phyloP scores from a whole-genome alignment of 2,113 vertebrate species.

The Tychaedon coryphoeus region DNA sequence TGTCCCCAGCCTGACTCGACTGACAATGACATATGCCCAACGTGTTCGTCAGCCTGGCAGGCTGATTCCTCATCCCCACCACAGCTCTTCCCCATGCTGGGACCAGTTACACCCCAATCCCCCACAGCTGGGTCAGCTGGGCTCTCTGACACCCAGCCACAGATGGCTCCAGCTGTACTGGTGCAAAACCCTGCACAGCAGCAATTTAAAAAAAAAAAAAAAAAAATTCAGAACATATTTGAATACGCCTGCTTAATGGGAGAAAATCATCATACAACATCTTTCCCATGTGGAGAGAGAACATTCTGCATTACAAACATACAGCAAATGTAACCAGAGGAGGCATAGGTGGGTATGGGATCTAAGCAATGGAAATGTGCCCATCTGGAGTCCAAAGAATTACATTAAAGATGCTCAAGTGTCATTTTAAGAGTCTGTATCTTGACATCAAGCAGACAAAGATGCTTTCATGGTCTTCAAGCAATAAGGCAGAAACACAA shows the following conservation, averaged over 20 bases:
- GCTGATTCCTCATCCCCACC: fast-evolving
- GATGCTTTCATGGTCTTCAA: constrained; percentile 59
- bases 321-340: not conserved
- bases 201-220: not conserved
- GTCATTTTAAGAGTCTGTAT: constrained; percentile 39
- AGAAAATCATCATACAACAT: constrained; percentile 2
- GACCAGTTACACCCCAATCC: not conserved
- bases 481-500: constrained; percentile 47
- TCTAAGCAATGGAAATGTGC: constrained; percentile 29
- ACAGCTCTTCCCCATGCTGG: fast-evolving
- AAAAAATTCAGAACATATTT: not conserved
- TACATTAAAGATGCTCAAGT: constrained; percentile 53
- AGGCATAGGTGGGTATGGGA: not conserved
- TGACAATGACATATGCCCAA: constrained; percentile 10
- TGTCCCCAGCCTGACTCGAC: constrained; percentile 12
- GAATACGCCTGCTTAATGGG: not conserved
- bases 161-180: not conserved
- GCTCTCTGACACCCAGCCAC: not conserved
- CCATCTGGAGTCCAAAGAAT: constrained; percentile 45
- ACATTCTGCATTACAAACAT: not conserved
- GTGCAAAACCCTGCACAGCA: not conserved
- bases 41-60: not conserved
- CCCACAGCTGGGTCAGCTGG: not conserved
- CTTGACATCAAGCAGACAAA: constrained; percentile 50
- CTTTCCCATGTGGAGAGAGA: not conserved